A percentile compares a stretch with the other conserved stretches of the same genome.
Evolutionary conservation across 2,113 vertebrate genomes (phyloP).

Genomic region (Crypturellus undulatus): DNA sequence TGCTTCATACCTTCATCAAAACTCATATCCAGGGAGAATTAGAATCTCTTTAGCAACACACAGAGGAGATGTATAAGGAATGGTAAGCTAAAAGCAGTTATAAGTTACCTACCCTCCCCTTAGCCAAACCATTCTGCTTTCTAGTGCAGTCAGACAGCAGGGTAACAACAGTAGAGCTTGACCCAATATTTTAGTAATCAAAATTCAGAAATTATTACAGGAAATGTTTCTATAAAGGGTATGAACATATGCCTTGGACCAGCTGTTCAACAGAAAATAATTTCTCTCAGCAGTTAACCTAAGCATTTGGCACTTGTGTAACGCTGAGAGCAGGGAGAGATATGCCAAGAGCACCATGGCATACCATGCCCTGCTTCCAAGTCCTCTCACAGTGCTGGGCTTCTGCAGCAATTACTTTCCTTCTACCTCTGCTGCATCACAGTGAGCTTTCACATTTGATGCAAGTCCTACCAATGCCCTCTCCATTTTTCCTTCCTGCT

Average conservation of each 20-base stretch:
- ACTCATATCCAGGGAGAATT: background rate
- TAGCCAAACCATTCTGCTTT: background rate
- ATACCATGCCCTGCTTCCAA: background rate
- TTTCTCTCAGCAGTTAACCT: background rate
- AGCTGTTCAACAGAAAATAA: background rate
- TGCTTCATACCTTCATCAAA: background rate
- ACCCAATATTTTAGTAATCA: background rate
- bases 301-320: background rate
- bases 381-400: background rate
- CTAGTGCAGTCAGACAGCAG: background rate
- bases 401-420: background rate
- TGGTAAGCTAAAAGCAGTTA: background rate
- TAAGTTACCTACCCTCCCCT: background rate
- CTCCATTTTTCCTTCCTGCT: background rate
- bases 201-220: background rate
- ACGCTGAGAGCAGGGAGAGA: background rate
- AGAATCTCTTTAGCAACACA: background rate
- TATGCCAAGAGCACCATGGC: background rate
- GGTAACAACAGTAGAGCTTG: background rate
- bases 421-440: background rate
- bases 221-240: background rate
- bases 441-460: background rate
- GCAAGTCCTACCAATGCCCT: background rate
- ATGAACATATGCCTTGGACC: background rate
- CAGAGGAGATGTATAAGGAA: background rate